A percentile compares a stretch with the other conserved stretches of the same genome.
These are phyloP conservation scores for Neosilurus mollespiculum DNA, from an alignment of 2,797 vertebrate species.

Conservation along the genomic window DNA sequence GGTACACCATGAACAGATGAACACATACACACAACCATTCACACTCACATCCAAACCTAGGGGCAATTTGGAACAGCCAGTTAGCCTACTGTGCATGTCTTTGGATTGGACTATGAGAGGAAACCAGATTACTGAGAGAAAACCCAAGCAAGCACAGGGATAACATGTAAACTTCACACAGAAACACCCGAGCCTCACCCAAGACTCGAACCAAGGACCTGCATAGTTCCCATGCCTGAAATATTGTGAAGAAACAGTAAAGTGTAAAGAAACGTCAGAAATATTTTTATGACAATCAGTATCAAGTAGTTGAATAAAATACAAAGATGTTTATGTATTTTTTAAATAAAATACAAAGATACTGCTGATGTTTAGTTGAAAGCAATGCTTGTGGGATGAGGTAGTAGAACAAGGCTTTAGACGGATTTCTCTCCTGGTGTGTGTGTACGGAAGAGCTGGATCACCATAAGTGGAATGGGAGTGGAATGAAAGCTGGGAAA, in stretches of 20 bases:
- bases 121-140: too few relatives aligned
- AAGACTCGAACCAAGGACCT: too few relatives aligned
- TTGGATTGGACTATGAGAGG: too few relatives aligned
- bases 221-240: not conserved
- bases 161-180: too few relatives aligned
- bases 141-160: too few relatives aligned
- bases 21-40: too few relatives aligned
- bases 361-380: conserved; percentile 22
- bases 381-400: conserved; percentile 26
- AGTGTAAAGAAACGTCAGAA: not conserved
- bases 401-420: conserved; percentile 14
- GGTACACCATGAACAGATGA: too few relatives aligned
- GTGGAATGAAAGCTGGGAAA: conserved; percentile 36
- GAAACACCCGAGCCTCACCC: too few relatives aligned
- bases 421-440: conserved; percentile 27
- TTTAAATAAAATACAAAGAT: not conserved
- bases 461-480: conserved; percentile 29
- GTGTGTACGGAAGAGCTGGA: conserved; percentile 44
- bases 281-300: not conserved
- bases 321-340: too few relatives aligned
- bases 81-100: too few relatives aligned
- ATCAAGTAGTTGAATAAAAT: not conserved
- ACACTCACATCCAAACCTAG: too few relatives aligned
- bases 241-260: not conserved
- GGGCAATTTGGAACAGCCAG: too few relatives aligned